Conservation (phyloP, 1,140 invertebrate species). For the Drosophila eugracilis region DNA sequence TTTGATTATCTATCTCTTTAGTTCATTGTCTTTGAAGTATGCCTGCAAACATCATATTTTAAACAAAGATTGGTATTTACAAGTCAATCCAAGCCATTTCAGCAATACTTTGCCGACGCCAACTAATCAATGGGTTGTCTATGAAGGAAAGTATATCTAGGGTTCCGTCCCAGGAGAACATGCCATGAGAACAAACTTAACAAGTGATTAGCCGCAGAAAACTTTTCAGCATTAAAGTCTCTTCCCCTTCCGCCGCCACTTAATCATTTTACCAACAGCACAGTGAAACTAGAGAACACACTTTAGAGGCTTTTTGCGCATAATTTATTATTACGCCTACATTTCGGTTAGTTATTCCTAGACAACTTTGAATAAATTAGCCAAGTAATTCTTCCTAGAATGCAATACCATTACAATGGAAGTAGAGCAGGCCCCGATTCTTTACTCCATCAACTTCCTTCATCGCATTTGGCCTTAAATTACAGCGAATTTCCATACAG, state of each 20-base stretch:
- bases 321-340: slow-evolving; percentile 55
- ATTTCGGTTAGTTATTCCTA: slow-evolving; percentile 2
- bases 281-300: slow-evolving; percentile 18
- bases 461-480: slow-evolving; percentile 18
- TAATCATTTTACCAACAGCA: neutral
- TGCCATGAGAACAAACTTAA: slow-evolving; percentile 63
- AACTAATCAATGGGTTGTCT: neutral
- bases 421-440: slow-evolving; percentile 14
- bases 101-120: slow-evolving; percentile 33
- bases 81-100: slow-evolving; percentile 33
- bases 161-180: neutral
- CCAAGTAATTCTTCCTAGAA: slow-evolving; percentile 41
- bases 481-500: neutral
- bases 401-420: slow-evolving; percentile 28
- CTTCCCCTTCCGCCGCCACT: no score
- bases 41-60: slow-evolving; percentile 27
- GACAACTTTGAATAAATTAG: slow-evolving; percentile 7
- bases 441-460: slow-evolving; percentile 33
- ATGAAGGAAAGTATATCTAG: neutral
- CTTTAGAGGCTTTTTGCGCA: slow-evolving; percentile 44
- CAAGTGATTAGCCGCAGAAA: slow-evolving; percentile 64
- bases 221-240: slow-evolving; percentile 31
- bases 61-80: slow-evolving; percentile 15
- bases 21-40: slow-evolving; percentile 3
- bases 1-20: slow-evolving; percentile 9